Evolutionary conservation across 1,140 invertebrate species (phyloP).

Genomic region (Rhopalosiphum padi): DNA sequence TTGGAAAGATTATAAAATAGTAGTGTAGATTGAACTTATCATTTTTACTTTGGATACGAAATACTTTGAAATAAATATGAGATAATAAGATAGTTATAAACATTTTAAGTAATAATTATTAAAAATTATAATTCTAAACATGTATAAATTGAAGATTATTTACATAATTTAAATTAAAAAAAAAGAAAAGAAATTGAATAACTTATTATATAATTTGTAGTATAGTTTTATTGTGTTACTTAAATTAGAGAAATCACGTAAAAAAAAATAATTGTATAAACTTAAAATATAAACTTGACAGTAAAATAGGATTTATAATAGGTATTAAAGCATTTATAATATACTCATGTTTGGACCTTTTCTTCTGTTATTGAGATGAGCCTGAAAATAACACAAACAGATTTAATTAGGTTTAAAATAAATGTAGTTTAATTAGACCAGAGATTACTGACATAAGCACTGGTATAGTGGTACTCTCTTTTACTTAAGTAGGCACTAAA

Average conservation of each 20-base stretch:
- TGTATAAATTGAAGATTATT: neutral
- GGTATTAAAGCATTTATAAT: conserved; percentile 56
- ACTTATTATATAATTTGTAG: neutral
- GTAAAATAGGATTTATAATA: conserved; percentile 35
- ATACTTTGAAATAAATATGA: neutral
- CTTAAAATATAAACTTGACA: neutral
- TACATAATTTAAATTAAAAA: neutral
- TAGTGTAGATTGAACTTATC: too few species aligned
- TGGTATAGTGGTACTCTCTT: neutral
- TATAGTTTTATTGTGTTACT: neutral
- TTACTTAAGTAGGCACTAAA: neutral
- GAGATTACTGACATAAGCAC: neutral
- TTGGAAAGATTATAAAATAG: too few species aligned
- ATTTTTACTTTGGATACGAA: neutral
- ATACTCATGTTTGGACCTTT: conserved; percentile 65
- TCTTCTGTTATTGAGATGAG: conserved; percentile 71
- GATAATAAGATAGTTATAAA: neutral
- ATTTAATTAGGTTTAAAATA: neutral
- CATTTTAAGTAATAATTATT: neutral
- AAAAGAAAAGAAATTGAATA: neutral
- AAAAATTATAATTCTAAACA: neutral
- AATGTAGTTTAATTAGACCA: neutral
- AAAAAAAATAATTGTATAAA: neutral
- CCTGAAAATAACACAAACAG: conserved; percentile 61
- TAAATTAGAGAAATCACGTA: neutral